Evolutionary conservation across 2,113 vertebrate species (phyloP), one percentile per base, ranked within the genome.

Genomic region (Pungitius pungitius): DNA sequence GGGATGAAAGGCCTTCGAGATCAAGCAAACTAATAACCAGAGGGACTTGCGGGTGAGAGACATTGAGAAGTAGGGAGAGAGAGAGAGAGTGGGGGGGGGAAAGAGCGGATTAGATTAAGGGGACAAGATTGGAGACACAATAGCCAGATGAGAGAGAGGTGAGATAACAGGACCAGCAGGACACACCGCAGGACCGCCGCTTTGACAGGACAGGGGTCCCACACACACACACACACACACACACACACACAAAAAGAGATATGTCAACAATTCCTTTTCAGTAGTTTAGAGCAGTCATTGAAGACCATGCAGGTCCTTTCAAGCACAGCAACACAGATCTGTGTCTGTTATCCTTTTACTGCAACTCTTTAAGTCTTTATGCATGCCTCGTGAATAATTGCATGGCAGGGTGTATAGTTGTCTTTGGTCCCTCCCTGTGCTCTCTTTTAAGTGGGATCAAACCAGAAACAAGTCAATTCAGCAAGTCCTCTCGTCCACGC

Each of bases 121-220:
- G 49, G 69, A 61, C 26, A 20, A 84, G 87, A 91, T 87, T 80
- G 72, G 56, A 74, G 77, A 72, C 78, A 89, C 86, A 92, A 87
- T 90, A 64, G 84, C 63, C 56, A 85, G 85, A 90, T 78, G 83
- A 85, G 86, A 81, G 59, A 77, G 69, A 74, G 47, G 13, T 24
- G 71, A 86, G 90, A 92, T 87, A 88, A 81, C 17, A 57, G 45
- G 51, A 69, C 54, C 55, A 60, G 69, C 24, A 57, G 82, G 88
- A 93, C 84, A 88, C 80, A 86, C 40, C 55, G 3, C 90, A 93
- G 91, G 82, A 59, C 85, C 0, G 3, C 11, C 2, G 59, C 54
- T 78, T 30, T 87, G 84, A 88, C 83, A 85, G 73, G 70, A 64
- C 30, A 65, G 58, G 40, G 55, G 75, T 77, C 56, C 75, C 62